Evolutionary conservation across 2,113 vertebrate species (phyloP).

Genomic region (Austrofundulus limnaeus): DNA sequence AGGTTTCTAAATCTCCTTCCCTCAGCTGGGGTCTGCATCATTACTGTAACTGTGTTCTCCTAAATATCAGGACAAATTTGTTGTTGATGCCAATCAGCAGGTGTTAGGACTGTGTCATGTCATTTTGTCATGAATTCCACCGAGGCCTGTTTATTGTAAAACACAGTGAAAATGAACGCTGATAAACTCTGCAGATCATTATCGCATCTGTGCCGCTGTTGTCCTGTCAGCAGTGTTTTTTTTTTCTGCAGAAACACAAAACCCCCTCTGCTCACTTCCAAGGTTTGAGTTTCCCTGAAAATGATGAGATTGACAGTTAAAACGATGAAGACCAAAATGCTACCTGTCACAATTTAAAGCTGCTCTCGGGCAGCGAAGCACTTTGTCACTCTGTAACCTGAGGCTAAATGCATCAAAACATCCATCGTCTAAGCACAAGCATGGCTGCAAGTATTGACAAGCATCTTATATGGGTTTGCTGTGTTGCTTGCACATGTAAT

Average conservation of each 20-base stretch:
- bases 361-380: neutral
- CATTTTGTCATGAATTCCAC: slow-evolving; percentile 33
- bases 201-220: slow-evolving; percentile 13
- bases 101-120: slow-evolving; percentile 6
- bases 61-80: no score
- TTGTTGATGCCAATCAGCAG: no score
- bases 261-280: neutral
- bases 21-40: no score
- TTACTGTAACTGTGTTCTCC: no score
- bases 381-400: no score
- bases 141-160: slow-evolving; percentile 3
- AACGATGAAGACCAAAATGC: slow-evolving; percentile 5
- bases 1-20: no score
- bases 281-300: slow-evolving; percentile 32
- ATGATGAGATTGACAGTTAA: slow-evolving; percentile 32
- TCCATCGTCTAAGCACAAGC: slow-evolving; percentile 1
- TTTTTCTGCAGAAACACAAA: slow-evolving; percentile 5
- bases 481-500: no score
- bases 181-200: neutral
- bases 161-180: slow-evolving; percentile 34
- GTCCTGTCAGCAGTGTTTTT: neutral
- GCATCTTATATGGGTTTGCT: no score
- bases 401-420: slow-evolving; percentile 34
- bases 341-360: slow-evolving; percentile 22
- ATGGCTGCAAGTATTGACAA: no score